These are phyloP conservation scores for Lymantria dispar DNA, from an alignment of 2,888 invertebrate genomes.

Conservation along the genomic window DNA sequence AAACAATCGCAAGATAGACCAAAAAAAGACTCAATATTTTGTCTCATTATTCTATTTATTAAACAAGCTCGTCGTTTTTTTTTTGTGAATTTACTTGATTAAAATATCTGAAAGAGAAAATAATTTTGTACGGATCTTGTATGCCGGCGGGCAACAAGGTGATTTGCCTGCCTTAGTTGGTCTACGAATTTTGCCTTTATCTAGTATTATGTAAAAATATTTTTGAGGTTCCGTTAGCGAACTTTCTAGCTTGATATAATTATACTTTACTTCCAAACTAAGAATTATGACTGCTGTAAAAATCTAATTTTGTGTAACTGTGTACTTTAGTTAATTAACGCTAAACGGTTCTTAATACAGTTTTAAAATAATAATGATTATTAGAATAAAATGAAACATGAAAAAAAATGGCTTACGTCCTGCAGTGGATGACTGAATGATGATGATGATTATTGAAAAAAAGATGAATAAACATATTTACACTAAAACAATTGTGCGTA, in stretches of 20 bases:
- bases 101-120: slow-evolving; percentile 24
- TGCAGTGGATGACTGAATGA: too few species aligned
- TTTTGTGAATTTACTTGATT: slow-evolving; percentile 19
- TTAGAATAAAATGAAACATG: too few species aligned
- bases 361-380: too few species aligned
- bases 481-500: too few species aligned
- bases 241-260: slow-evolving; percentile 1
- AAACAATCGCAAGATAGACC: not conserved
- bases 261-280: too few species aligned
- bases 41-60: slow-evolving; percentile 7
- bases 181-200: slow-evolving; percentile 12
- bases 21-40: slow-evolving; percentile 3
- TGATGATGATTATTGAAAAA: too few species aligned
- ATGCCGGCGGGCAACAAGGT: slow-evolving; percentile 30
- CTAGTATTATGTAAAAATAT: slow-evolving; percentile 13
- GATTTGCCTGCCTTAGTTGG: slow-evolving; percentile 23
- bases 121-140: slow-evolving; percentile 19
- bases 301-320: too few species aligned
- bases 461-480: too few species aligned
- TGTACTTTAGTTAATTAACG: too few species aligned
- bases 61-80: slow-evolving; percentile 14
- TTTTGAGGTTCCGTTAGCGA: slow-evolving; percentile 1
- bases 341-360: too few species aligned
- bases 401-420: too few species aligned
- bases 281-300: too few species aligned